Percentiles rank a stretch among this genome's conserved stretches.
These are phyloP conservation scores for Furnarius figulus DNA, from an alignment of 2,113 vertebrate genomes.

Conservation along the genomic window DNA sequence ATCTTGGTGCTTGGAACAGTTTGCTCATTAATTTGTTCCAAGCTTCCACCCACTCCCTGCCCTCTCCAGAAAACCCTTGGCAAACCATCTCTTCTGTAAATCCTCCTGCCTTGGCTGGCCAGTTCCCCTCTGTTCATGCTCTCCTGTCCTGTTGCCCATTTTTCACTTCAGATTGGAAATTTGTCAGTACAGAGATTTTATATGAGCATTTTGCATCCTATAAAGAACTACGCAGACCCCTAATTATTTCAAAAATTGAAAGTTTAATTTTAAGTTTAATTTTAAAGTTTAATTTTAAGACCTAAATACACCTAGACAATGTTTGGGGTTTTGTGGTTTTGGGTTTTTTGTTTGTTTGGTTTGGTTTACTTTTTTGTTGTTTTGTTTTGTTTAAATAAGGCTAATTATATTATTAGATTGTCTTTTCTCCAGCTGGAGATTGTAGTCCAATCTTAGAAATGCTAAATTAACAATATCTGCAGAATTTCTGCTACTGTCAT, in stretches of 20 bases:
- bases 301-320: not conserved
- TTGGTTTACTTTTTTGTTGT: no score
- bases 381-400: no score
- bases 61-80: conserved; percentile 19
- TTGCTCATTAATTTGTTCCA: conserved; percentile 6
- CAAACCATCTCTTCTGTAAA: conserved; percentile 1
- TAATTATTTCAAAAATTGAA: not conserved
- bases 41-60: not conserved
- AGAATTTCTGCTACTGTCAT: not conserved
- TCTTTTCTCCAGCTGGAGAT: not conserved
- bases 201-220: not conserved
- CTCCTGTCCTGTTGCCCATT: not conserved
- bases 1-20: not conserved
- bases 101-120: not conserved
- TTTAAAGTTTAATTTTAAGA: not conserved
- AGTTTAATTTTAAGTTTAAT: not conserved
- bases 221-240: not conserved
- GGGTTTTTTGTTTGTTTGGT: no score
- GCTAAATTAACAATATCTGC: not conserved
- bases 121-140: not conserved
- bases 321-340: not conserved
- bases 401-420: not conserved
- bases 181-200: not conserved
- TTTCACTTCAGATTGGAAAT: not conserved
- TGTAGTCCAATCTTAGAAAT: not conserved